These are phyloP conservation scores for Coreius guichenoti DNA, from an alignment of 2,797 vertebrate species.

Conservation along the genomic window DNA sequence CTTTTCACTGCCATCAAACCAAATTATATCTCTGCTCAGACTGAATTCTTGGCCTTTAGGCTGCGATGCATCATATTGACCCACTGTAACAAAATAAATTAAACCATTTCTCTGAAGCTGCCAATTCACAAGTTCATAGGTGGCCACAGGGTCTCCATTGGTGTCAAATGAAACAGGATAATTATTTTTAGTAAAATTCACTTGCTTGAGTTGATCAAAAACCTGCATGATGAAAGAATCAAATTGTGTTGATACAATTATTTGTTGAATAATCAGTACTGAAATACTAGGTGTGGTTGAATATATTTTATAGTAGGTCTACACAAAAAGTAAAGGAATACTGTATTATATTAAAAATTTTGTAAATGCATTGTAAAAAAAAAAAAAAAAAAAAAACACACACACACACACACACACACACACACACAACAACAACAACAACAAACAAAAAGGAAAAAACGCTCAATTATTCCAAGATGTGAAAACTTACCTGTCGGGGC, in stretches of 20 bases:
- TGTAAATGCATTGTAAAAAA: too few relatives aligned
- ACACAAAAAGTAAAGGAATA: background rate
- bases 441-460: too few relatives aligned
- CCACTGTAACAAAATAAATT: constrained; percentile 70
- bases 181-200: constrained; percentile 69
- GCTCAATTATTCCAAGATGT: background rate
- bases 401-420: too few relatives aligned
- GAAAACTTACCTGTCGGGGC: constrained; percentile 65
- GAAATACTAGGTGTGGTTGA: background rate
- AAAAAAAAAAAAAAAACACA: too few relatives aligned
- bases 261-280: background rate
- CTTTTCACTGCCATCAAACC: constrained; percentile 66
- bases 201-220: constrained; percentile 66
- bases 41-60: constrained; percentile 67
- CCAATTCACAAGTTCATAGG: constrained; percentile 80
- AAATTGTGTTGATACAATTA: background rate
- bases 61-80: constrained; percentile 71
- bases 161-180: constrained; percentile 76
- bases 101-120: constrained; percentile 62
- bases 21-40: constrained; percentile 67
- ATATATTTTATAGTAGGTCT: background rate
- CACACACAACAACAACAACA: too few relatives aligned
- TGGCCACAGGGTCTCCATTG: constrained; percentile 76
- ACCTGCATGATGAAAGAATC: constrained; percentile 61
- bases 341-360: background rate